A percentile compares a stretch with the other conserved stretches of the same genome.
Evolutionary conservation across 2,113 vertebrate genomes (phyloP).

Genomic region (Sphyrna mokarran): DNA sequence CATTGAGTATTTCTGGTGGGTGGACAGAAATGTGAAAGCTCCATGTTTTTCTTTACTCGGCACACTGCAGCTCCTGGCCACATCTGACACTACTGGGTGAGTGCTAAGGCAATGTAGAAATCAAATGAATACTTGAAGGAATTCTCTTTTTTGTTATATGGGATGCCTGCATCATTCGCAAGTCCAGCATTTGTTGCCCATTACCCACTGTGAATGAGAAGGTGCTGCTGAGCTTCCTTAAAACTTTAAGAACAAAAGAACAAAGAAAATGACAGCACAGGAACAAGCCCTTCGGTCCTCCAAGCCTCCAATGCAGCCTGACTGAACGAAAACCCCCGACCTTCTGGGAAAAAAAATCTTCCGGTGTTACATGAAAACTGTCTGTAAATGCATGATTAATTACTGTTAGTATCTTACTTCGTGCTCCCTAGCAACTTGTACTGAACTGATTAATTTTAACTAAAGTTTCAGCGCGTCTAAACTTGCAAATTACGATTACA

Average conservation of each 20-base stretch:
- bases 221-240: no score
- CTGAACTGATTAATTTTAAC: not conserved
- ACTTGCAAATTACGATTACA: not conserved
- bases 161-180: no score
- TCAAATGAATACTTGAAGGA: not conserved
- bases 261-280: no score
- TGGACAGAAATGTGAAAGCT: not conserved
- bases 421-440: not conserved
- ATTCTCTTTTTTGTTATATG: not conserved
- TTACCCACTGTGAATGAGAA: no score
- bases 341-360: no score
- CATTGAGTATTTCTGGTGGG: not conserved
- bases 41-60: not conserved
- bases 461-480: not conserved
- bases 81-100: not conserved
- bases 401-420: not conserved
- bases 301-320: no score
- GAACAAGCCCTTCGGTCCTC: no score
- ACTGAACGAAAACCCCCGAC: no score
- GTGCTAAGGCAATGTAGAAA: not conserved
- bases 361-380: not conserved
- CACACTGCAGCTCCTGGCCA: not conserved
- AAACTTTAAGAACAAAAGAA: no score
- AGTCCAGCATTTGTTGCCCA: no score
- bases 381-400: not conserved